A percentile compares a stretch with the other conserved stretches of the same genome.
phyloP scores from a whole-genome alignment of 2,888 invertebrate genomes.

The Agrotis ipsilon region DNA sequence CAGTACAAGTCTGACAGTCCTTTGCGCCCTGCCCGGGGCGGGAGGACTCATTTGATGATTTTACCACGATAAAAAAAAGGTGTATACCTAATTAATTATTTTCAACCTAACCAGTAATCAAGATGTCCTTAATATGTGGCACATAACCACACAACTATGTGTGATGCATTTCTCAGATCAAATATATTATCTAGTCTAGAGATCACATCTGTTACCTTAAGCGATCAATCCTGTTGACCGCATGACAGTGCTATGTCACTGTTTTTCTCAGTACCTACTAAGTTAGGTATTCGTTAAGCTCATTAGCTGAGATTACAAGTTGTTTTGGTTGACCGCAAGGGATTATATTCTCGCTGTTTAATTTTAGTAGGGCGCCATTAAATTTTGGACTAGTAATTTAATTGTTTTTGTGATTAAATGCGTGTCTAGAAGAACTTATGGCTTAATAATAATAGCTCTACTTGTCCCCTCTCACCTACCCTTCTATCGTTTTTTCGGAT shows the following conservation, averaged over 20 bases:
- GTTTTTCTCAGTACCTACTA: slow-evolving; percentile 22
- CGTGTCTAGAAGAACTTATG: no score
- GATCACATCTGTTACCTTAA: slow-evolving; percentile 19
- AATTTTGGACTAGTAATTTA: background rate
- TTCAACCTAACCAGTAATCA: background rate
- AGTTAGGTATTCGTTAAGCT: background rate
- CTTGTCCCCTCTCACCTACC: no score
- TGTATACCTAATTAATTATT: slow-evolving; percentile 1
- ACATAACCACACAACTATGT: no score
- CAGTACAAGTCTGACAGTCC: no score
- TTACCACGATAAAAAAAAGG: no score
- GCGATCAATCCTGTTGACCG: slow-evolving; percentile 35
- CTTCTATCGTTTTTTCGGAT: no score
- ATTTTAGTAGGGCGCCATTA: background rate
- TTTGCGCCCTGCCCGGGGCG: no score
- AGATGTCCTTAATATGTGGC: slow-evolving; percentile 4
- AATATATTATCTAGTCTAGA: slow-evolving; percentile 3
- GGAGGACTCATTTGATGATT: no score
- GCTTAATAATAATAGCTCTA: no score
- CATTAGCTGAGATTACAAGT: slow-evolving; percentile 8
- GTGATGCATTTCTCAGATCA: slow-evolving; percentile 11
- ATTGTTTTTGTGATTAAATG: no score
- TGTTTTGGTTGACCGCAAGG: slow-evolving; percentile 15
- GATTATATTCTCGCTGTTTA: background rate
- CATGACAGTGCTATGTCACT: slow-evolving; percentile 27